Conservation (phyloP, 53 echinoderm and acorn worm genomes). For the Stichopus horrens region DNA sequence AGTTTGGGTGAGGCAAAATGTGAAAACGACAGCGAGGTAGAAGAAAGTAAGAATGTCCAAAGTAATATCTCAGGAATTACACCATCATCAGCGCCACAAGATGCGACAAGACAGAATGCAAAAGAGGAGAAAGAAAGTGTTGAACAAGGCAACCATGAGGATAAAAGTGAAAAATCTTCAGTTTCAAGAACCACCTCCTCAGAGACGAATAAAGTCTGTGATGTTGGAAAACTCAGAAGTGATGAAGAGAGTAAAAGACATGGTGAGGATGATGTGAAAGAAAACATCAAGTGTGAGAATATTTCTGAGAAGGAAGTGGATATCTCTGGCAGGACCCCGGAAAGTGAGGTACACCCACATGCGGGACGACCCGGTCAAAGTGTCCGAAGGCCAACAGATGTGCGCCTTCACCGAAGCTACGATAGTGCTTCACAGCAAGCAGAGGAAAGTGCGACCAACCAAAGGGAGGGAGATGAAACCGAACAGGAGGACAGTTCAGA, state of each 20-base stretch:
- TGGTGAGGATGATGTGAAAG: neutral
- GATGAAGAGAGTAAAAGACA: neutral
- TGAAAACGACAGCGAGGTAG: neutral
- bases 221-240: too few species aligned
- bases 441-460: neutral
- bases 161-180: neutral
- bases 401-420: neutral
- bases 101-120: neutral
- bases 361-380: neutral
- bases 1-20: neutral
- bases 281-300: neutral
- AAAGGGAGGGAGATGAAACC: neutral
- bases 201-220: too few species aligned
- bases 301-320: neutral
- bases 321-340: neutral
- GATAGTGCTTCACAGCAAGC: neutral
- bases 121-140: neutral
- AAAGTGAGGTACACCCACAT: too few species aligned
- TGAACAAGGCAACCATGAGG: neutral
- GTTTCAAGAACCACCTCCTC: too few species aligned
- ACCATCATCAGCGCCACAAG: too few species aligned
- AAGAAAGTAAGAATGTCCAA: neutral
- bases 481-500: neutral
- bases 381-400: neutral
- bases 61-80: too few species aligned